Evolutionary conservation across 2,888 invertebrate species (phyloP).

Genomic region (Scaptomyza reducta): DNA sequence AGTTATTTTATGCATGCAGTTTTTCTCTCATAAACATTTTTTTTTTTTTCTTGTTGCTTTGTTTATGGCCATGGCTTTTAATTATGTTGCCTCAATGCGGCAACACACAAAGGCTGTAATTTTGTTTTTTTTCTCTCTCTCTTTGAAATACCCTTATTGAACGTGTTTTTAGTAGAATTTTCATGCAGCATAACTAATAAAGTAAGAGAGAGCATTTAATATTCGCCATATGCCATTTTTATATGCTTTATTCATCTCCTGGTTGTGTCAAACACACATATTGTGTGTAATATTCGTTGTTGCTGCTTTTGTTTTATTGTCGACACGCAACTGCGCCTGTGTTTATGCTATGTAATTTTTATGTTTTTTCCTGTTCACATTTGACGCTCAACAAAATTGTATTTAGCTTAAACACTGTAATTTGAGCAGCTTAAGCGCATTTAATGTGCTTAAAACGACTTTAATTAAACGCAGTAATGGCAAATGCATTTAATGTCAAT

Average conservation of each 20-base stretch:
- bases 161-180: not conserved
- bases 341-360: constrained; percentile 45
- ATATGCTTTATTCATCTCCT: not conserved
- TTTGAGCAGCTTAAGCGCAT: constrained; percentile 69
- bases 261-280: constrained; percentile 22
- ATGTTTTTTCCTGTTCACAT: constrained; percentile 12
- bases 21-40: not conserved
- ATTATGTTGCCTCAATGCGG: constrained; percentile 54
- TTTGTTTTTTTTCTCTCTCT: constrained; percentile 9
- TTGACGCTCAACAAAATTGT: constrained; percentile 66
- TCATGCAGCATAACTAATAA: not conserved
- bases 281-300: constrained; percentile 35
- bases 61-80: constrained; percentile 50
- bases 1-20: constrained; percentile 2
- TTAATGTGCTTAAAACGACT: constrained; percentile 70
- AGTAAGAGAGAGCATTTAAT: constrained; percentile 14
- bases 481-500: constrained; percentile 46
- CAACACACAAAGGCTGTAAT: constrained; percentile 13
- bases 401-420: constrained; percentile 75
- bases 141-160: constrained; percentile 14
- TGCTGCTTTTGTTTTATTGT: constrained; percentile 6
- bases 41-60: not conserved
- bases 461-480: constrained; percentile 68
- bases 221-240: not conserved
- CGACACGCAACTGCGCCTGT: constrained; percentile 62